Percentiles rank a stretch among this genome's conserved stretches.
These are phyloP conservation scores for Pammene fasciana DNA, from an alignment of 2,888 invertebrate species.

Conservation along the genomic window DNA sequence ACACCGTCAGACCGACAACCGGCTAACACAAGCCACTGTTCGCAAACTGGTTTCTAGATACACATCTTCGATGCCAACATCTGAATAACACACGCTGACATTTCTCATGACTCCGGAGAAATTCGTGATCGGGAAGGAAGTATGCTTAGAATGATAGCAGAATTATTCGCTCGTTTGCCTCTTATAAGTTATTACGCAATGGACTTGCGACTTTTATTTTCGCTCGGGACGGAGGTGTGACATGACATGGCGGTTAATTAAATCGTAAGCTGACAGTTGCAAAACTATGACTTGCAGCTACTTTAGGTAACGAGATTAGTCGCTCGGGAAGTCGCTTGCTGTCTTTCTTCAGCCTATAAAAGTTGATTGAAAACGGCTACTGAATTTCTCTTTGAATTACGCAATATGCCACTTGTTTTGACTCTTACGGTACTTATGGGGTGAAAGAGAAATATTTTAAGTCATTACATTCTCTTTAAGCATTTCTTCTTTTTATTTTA, in stretches of 20 bases:
- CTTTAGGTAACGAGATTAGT: slow-evolving; percentile 65
- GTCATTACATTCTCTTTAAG: slow-evolving; percentile 40
- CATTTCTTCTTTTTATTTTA: slow-evolving; percentile 35
- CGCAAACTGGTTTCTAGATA: slow-evolving; percentile 62
- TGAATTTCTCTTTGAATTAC: slow-evolving; percentile 47
- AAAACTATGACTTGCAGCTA: slow-evolving; percentile 57
- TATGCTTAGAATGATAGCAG: slow-evolving; percentile 59
- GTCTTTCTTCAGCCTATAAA: slow-evolving; percentile 47
- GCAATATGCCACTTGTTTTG: slow-evolving; percentile 44
- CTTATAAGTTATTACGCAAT: slow-evolving; percentile 60
- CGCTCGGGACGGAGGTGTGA: slow-evolving; percentile 57
- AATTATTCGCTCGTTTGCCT: slow-evolving; percentile 65
- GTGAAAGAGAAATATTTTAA: slow-evolving; percentile 41
- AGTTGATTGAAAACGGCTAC: slow-evolving; percentile 46
- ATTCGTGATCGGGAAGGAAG: slow-evolving; percentile 70
- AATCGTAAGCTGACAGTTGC: slow-evolving; percentile 63
- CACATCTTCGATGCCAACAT: slow-evolving; percentile 53
- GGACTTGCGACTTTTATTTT: slow-evolving; percentile 57
- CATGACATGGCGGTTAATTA: slow-evolving; percentile 64
- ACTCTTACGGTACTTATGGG: slow-evolving; percentile 38
- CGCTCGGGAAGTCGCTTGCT: slow-evolving; percentile 57
- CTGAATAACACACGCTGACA: slow-evolving; percentile 63
- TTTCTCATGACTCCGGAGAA: slow-evolving; percentile 69
- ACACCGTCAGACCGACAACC: slow-evolving; percentile 60
- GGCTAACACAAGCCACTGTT: slow-evolving; percentile 52